Conservation (phyloP, 1,140 invertebrate species). For the Carcinoscorpius rotundicauda region DNA sequence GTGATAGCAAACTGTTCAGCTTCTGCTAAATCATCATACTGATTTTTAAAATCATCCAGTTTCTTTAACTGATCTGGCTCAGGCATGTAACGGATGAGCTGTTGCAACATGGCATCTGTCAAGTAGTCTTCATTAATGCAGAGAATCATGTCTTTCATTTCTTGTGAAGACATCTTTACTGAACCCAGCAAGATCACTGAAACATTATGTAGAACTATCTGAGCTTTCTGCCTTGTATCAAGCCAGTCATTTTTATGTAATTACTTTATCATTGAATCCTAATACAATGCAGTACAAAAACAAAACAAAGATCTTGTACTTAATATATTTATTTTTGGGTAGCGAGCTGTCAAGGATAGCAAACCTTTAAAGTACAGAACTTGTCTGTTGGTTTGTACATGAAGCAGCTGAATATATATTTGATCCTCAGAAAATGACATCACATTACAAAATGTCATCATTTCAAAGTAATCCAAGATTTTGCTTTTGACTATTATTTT, state of each 20-base stretch:
- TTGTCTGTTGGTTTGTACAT: no score
- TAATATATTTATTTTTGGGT: no score
- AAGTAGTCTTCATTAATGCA: slow-evolving; percentile 73
- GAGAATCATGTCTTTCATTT: slow-evolving; percentile 70
- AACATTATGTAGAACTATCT: slow-evolving; percentile 9
- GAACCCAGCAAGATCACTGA: slow-evolving; percentile 70
- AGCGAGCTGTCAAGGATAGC: no score
- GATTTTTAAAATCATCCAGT: slow-evolving; percentile 61
- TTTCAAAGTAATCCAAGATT: no score
- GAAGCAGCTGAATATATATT: no score
- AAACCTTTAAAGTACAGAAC: no score
- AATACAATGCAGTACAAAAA: no score
- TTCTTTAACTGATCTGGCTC: slow-evolving; percentile 74
- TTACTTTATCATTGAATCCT: no score
- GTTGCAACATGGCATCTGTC: slow-evolving; percentile 39
- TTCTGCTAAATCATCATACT: slow-evolving; percentile 66
- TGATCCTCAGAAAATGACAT: no score
- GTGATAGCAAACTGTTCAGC: slow-evolving; percentile 90
- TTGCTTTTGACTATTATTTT: no score
- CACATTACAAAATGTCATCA: no score
- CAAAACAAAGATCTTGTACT: no score
- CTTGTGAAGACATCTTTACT: slow-evolving; percentile 73
- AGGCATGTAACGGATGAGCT: slow-evolving; percentile 62
- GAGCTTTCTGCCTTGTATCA: neutral
- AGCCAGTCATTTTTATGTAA: neutral